Evolutionary conservation across 2,888 invertebrate species (phyloP), one percentile per base, ranked within the genome.

Genomic region (Pelosia muscerda): DNA sequence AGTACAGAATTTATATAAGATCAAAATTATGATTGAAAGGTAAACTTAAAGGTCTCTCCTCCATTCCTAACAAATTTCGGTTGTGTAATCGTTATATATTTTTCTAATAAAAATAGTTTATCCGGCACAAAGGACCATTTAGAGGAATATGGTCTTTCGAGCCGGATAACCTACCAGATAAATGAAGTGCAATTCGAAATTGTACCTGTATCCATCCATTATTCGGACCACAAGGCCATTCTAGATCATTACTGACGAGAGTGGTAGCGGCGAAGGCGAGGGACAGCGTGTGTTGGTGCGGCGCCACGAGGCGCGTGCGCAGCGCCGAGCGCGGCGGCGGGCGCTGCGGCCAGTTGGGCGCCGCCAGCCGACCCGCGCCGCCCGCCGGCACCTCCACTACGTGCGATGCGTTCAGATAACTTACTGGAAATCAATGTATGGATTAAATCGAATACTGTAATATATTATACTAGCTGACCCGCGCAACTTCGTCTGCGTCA

Each of bases 191-290:
- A 22, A 2, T 8, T n/a, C 11, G 6, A 22, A 38, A 38, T 13
- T n/a, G 19, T 22, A 96, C 96, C 94, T 96, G 95, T 67, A 96
- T 92, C 89, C 95, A 92, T 0, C 95, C 95, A 56, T 87, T 88
- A 11, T 94, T 94, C 8, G 86, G 89, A 0, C 94, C 93, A 72
- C 95, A 95, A 0, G 92, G 93, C 84, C 84, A 72, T 4, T 69
- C 68, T 9, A 28, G 64, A 65, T 63, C 28, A 76, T 77, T 8
- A 1, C 68, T 55, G 15, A 84, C 90, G 3, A 90, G 84, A 2
- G 81, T 80, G 0, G 92, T 86, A 22, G 79, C 72, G 2, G 84
- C 82, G 63, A 92, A 85, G 0, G 92, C 88, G 2, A 89, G 81
- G 0, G 90, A 81, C 19, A 94, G 81, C 22, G 92, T 93, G 73